Conservation (phyloP, 1,140 invertebrate species). For the Cydia pomonella region DNA sequence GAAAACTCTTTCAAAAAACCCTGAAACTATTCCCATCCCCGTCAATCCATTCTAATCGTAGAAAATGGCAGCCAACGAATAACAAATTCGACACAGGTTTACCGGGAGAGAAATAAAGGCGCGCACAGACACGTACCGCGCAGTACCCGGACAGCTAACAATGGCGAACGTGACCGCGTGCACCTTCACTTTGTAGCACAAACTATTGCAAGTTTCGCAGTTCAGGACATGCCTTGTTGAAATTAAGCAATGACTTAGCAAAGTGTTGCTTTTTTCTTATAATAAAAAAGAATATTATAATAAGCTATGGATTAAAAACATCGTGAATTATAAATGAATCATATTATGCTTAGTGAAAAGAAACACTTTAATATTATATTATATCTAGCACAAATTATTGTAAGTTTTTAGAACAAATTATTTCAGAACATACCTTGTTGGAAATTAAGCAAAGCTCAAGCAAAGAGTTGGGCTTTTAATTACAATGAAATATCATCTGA, state of each 20-base stretch:
- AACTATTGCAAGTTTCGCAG: neutral
- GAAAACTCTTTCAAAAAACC: neutral
- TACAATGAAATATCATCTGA: too few species aligned
- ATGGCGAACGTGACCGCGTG: conserved; percentile 7
- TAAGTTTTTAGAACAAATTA: too few species aligned
- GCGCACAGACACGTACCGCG: conserved; percentile 17
- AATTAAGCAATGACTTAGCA: neutral
- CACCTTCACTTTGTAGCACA: conserved; percentile 9
- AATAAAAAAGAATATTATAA: too few species aligned
- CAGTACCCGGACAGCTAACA: conserved; percentile 13
- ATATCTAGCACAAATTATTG: too few species aligned
- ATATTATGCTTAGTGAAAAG: too few species aligned
- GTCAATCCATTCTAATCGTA: conserved; percentile 29
- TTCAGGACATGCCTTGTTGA: neutral
- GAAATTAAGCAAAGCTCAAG: too few species aligned
- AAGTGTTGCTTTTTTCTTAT: neutral
- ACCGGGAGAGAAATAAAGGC: conserved; percentile 23
- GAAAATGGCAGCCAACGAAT: conserved; percentile 30
- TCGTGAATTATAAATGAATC: too few species aligned
- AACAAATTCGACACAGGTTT: conserved; percentile 25
- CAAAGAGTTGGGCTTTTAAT: too few species aligned
- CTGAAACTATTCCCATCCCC: conserved; percentile 15
- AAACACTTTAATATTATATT: too few species aligned
- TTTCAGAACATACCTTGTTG: too few species aligned
- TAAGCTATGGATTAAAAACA: too few species aligned